Base-by-base conservation (phyloP, 2,113 vertebrate genomes). In the Catagonus wagneri region DNA sequence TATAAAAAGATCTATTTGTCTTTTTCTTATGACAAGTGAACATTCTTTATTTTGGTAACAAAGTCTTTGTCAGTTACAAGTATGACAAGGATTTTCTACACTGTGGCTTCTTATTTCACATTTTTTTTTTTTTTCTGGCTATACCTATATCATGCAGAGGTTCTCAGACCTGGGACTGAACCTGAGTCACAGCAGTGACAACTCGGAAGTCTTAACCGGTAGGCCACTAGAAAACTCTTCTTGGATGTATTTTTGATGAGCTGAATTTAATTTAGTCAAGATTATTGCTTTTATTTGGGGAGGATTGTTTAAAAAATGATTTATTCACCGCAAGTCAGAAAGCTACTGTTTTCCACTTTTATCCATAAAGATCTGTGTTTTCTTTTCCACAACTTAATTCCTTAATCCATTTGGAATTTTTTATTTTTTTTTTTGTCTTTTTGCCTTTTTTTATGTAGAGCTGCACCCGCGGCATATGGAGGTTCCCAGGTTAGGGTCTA, bases 1-100 rank as follows among this genome's bases (percentile, higher is more conserved):
- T n/a, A 61, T 23, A 76, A 81, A 86, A 58, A n/a, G 29, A 88
- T 54, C 17, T 54, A 44, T 75, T 78, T 92, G 20, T 78, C 29
- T 93, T 92, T 81, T 94, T 78, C 36, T 92, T 63, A 61, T n/a
- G 17, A 71, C 52, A 79, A 10, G 2, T 79, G 69, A 90, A 29
- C 3, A 27, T 79, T 79, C 4, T 78, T 68, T 84, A 61, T 76
- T 80, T 25, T 85, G 23, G 22, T 52, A 32, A 65, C 2, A 56
- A 90, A 56, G 52, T 88, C n/a, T 93, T 79, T 74, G 50, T 61
- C 65, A 79, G 22, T 39, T 75, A 27, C 14, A 11, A 29, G 3
- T 54, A 16, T 61, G 69, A 58, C 7, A 85, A 56, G 6, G 66
- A 54, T 85, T 7, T 81, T 76, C 80, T 88, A 72, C 17, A 23